These are phyloP conservation scores for Microtus richardsoni DNA, from an alignment of 2,113 vertebrate species.

Conservation along the genomic window DNA sequence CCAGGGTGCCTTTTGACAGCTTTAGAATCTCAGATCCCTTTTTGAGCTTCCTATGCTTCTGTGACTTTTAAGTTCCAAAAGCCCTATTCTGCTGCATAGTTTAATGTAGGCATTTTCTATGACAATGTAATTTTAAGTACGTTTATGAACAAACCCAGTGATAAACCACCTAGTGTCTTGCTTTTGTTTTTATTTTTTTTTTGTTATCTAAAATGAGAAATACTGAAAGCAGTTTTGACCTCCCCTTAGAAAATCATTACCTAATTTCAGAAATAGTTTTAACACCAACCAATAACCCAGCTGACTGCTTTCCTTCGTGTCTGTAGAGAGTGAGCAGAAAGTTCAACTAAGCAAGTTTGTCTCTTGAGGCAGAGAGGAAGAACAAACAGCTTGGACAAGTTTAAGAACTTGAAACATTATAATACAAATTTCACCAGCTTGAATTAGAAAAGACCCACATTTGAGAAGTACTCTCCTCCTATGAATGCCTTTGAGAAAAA, in stretches of 20 bases:
- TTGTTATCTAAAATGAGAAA: neutral
- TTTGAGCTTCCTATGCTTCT: neutral
- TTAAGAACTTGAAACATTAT: neutral
- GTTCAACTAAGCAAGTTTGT: neutral
- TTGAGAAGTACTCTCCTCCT: neutral
- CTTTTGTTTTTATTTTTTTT: neutral
- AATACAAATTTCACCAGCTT: neutral
- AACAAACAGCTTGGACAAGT: neutral
- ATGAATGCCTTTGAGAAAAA: rapidly evolving
- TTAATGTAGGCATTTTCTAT: neutral
- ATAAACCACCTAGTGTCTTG: neutral
- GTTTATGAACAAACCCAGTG: neutral
- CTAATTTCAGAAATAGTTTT: neutral
- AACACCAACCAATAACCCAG: neutral
- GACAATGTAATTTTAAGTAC: neutral
- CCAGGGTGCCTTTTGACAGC: neutral
- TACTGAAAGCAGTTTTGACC: neutral
- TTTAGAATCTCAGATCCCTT: neutral
- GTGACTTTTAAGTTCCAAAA: neutral
- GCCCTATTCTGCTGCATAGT: neutral
- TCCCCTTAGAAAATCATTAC: neutral
- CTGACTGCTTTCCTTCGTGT: neutral
- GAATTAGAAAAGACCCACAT: neutral
- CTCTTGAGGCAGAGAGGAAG: neutral
- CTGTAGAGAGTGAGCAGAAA: neutral